phyloP scores from a whole-genome alignment of 2,888 invertebrate species.

The Diplazon laetatorius region DNA sequence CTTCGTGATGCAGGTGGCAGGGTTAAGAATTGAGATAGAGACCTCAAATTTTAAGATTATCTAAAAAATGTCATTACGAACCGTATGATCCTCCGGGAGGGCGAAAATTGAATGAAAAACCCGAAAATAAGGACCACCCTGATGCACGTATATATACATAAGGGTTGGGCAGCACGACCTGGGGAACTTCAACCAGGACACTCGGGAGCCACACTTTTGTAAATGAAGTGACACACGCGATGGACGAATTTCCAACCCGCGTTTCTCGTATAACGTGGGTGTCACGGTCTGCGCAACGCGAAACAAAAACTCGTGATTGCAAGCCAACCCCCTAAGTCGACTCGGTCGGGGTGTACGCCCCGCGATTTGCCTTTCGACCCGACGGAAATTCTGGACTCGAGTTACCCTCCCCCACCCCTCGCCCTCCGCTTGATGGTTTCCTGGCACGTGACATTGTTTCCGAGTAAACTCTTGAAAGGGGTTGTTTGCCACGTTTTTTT shows the following conservation, averaged over 20 bases:
- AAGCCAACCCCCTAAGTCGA: conserved; percentile 26
- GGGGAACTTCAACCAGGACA: conserved; percentile 64
- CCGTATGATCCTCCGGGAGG: no score
- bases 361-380: conserved; percentile 69
- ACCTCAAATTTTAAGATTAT: no score
- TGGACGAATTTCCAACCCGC: conserved; percentile 23
- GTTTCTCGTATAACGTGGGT: conserved; percentile 65
- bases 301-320: conserved; percentile 9
- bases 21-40: no score
- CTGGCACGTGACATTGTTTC: conserved; percentile 79
- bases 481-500: conserved; percentile 39
- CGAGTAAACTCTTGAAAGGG: conserved; percentile 69
- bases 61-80: no score
- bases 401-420: no score
- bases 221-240: conserved; percentile 80
- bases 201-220: conserved; percentile 70
- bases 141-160: conserved; percentile 33
- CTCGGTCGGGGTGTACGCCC: conserved; percentile 44
- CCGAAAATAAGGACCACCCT: no score
- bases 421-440: conserved; percentile 77
- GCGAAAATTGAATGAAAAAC: no score
- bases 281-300: conserved; percentile 71
- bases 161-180: no score
- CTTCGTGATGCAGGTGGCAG: no score
- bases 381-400: conserved; percentile 60